phyloP scores from a whole-genome alignment of 1,140 invertebrate species.

The Andricus grossulariae region DNA sequence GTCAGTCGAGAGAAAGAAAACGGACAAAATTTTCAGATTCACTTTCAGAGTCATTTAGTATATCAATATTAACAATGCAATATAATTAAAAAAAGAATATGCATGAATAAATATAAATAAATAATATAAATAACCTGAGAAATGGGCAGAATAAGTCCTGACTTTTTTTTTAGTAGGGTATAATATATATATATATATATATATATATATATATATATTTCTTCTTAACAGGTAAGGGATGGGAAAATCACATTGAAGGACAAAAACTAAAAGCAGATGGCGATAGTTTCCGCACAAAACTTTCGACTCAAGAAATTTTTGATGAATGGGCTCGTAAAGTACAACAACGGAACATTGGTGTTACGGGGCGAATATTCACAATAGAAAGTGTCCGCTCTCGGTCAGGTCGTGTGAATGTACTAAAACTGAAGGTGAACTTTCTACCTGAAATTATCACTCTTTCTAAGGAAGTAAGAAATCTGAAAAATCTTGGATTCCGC shows the following conservation, averaged over 20 bases:
- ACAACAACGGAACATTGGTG: constrained; percentile 94
- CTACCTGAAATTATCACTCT: constrained; percentile 98
- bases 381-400: constrained; percentile 92
- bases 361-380: constrained; percentile 95
- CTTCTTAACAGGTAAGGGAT: constrained; percentile 87
- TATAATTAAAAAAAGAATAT: too few species aligned
- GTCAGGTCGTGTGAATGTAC: constrained; percentile 90
- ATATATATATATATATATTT: too few species aligned
- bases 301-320: constrained; percentile 97
- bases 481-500: constrained; percentile 97
- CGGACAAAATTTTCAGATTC: too few species aligned
- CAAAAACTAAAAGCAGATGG: constrained; percentile 98
- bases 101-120: too few species aligned
- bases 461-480: constrained; percentile 98
- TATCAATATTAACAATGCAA: too few species aligned
- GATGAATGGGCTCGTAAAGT: constrained; percentile 98
- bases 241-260: constrained; percentile 99
- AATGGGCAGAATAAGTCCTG: too few species aligned
- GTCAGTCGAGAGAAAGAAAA: too few species aligned
- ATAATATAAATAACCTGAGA: too few species aligned
- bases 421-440: constrained; percentile 97
- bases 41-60: too few species aligned
- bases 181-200: too few species aligned
- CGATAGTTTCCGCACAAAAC: constrained; percentile 96
- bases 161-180: too few species aligned